A percentile compares a stretch with the other conserved stretches of the same genome.
Conservation (phyloP, 53 echinoderm and acorn worm genomes). For the Mesocentrotus franciscanus region DNA sequence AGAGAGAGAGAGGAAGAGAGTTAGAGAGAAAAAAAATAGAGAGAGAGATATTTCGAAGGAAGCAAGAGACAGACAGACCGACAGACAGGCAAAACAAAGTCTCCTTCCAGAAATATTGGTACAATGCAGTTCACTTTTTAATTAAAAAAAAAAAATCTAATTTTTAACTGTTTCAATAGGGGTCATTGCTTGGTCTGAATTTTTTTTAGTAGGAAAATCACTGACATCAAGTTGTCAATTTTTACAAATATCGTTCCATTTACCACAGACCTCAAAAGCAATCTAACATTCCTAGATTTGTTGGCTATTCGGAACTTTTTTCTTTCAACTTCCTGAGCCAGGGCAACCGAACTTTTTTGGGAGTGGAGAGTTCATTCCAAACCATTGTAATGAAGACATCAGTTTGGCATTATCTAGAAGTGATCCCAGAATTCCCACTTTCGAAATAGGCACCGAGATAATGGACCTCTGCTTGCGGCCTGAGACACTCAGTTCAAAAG, state of each 20-base stretch:
- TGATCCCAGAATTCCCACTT: neutral
- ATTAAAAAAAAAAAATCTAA: too few relatives aligned
- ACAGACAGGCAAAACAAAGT: neutral
- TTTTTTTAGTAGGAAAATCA: too few relatives aligned
- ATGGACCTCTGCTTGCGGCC: neutral
- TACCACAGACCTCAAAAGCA: too few relatives aligned
- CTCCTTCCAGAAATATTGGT: neutral
- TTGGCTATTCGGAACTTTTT: neutral
- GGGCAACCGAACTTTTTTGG: neutral
- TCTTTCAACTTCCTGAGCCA: neutral
- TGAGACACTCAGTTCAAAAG: neutral
- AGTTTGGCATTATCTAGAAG: neutral
- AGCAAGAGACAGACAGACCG: neutral
- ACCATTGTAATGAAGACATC: neutral
- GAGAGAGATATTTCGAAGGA: neutral
- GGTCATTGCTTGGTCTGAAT: too few relatives aligned
- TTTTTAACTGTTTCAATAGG: too few relatives aligned
- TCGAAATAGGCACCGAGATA: neutral
- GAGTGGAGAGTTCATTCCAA: neutral
- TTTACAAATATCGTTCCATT: too few relatives aligned
- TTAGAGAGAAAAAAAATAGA: neutral
- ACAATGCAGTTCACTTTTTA: too few relatives aligned
- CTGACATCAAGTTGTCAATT: too few relatives aligned
- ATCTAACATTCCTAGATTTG: too few relatives aligned
- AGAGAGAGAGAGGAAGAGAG: neutral